Percentiles rank a stretch among this genome's conserved stretches.
phyloP scores from a whole-genome alignment of 2,888 invertebrate species.

The Melinopterus prodromus region DNA sequence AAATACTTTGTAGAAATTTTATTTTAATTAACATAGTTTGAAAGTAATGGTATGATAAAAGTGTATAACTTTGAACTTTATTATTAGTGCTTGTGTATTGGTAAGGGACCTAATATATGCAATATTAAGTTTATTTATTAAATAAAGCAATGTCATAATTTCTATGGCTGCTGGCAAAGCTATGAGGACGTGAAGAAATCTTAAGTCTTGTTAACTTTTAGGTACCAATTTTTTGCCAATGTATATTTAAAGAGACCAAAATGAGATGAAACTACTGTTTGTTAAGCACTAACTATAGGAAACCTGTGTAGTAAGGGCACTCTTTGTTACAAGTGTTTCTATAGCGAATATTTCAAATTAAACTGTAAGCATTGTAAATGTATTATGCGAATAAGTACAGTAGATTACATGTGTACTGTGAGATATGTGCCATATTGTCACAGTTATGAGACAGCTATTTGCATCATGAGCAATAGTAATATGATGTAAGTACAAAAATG shows the following conservation, averaged over 20 bases:
- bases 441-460: conserved; percentile 21
- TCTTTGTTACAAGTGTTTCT: conserved; percentile 38
- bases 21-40: not conserved
- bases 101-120: conserved; percentile 43
- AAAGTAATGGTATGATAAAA: conserved; percentile 6
- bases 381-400: conserved; percentile 26
- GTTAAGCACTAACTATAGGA: conserved; percentile 38
- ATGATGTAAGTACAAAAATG: conserved; percentile 30
- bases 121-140: conserved; percentile 34
- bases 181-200: conserved; percentile 1
- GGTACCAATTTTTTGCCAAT: conserved; percentile 36
- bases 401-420: conserved; percentile 35
- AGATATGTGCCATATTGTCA: conserved; percentile 35
- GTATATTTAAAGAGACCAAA: conserved; percentile 34
- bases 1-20: conserved; percentile 7
- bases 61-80: conserved; percentile 19
- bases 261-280: conserved; percentile 35
- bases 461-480: conserved; percentile 25
- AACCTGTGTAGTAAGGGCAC: conserved; percentile 38
- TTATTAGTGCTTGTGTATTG: conserved; percentile 24
- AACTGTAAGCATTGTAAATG: conserved; percentile 27
- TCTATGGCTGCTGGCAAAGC: conserved; percentile 18
- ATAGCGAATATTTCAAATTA: conserved; percentile 30
- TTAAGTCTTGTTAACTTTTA: conserved; percentile 36
- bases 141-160: conserved; percentile 23